phyloP scores from a whole-genome alignment of 1,140 invertebrate species.

The Megalopta genalis region DNA sequence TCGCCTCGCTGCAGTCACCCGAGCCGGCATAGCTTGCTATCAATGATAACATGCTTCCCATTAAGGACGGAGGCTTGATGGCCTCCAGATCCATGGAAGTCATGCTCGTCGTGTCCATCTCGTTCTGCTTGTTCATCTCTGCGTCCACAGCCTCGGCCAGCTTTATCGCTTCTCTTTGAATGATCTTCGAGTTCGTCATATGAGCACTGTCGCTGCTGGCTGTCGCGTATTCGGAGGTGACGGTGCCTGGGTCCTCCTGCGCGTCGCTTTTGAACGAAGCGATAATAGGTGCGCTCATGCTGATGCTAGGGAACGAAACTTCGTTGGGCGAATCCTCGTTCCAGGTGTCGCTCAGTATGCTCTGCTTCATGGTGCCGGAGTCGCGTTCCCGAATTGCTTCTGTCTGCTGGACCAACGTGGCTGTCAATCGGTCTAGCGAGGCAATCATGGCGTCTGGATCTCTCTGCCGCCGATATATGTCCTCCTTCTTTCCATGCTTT shows the following conservation, averaged over 20 bases:
- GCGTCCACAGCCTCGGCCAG: slow-evolving; percentile 85
- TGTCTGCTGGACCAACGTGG: slow-evolving; percentile 83
- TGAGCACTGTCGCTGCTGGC: slow-evolving; percentile 44
- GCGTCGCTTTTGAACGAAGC: slow-evolving; percentile 85
- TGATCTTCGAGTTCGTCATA: slow-evolving; percentile 85
- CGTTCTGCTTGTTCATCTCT: slow-evolving; percentile 82
- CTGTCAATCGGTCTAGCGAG: slow-evolving; percentile 83
- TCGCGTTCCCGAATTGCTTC: slow-evolving; percentile 77
- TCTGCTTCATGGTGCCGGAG: slow-evolving; percentile 73
- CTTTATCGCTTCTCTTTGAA: slow-evolving; percentile 87
- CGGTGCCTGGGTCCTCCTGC: slow-evolving; percentile 57
- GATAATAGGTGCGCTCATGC: slow-evolving; percentile 85
- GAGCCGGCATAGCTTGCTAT: slow-evolving; percentile 81
- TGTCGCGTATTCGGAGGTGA: slow-evolving; percentile 47
- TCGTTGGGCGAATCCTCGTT: slow-evolving; percentile 88
- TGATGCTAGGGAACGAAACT: slow-evolving; percentile 88
- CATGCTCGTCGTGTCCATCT: slow-evolving; percentile 71
- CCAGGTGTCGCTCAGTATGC: slow-evolving; percentile 84
- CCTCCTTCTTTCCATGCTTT: slow-evolving; percentile 65
- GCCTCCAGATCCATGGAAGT: slow-evolving; percentile 85
- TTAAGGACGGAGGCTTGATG: slow-evolving; percentile 88
- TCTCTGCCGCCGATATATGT: slow-evolving; percentile 78
- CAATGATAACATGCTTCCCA: slow-evolving; percentile 84
- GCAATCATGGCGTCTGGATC: slow-evolving; percentile 86
- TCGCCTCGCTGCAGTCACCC: slow-evolving; percentile 51